Evolutionary conservation across 2,888 invertebrate species (phyloP), one percentile per base, ranked within the genome.

Genomic region (Trissoscelio sp.): DNA sequence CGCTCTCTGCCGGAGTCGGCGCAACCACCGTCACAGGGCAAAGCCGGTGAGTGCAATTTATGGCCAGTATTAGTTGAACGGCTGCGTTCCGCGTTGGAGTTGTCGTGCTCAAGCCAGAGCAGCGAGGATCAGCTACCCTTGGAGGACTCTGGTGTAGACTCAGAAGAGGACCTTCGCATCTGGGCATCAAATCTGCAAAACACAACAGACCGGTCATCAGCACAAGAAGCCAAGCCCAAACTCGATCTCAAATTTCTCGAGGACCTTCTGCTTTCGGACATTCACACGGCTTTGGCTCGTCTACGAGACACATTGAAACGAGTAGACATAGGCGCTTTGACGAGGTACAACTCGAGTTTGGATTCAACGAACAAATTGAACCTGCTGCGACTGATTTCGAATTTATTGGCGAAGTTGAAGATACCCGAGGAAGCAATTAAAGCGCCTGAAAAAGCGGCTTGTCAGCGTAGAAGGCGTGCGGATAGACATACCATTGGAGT

Each of bases 401-500:
- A 95, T 9, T 93, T 96, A 0, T 94, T 96, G 87, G 94, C 94
- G 3, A 92, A 93, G 37, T 86, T 93, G 7, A 90, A 90, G 53
- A 86, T 89, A 18, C 89, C 92, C 0, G 89, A 89, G 51, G 84
- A 87, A 4, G 73, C 82, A 93, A 94, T 48, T 91, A 55, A 12
- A 93, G 24, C 90, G 87, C 42, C 81, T 88, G 91, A 37, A 88
- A 90, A 74, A 88, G 1, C 89, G 85, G 60, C 86, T 82, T 44
- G 92, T 1, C 93, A 94, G 79, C 91, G 93, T 7, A 93, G 94
- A 70, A 93, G 93, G 82, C 93, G 95, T 28, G 94, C 94, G 80
- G 94, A 94, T 53, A 92, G 97, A 0, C 96, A 97, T 90, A 97
- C 97, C 0, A 96, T 97, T 18, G 96, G 96, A 53, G 97, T 97